These are phyloP conservation scores for Lasioglossum albipes DNA, from an alignment of 1,140 invertebrate genomes.

Conservation along the genomic window DNA sequence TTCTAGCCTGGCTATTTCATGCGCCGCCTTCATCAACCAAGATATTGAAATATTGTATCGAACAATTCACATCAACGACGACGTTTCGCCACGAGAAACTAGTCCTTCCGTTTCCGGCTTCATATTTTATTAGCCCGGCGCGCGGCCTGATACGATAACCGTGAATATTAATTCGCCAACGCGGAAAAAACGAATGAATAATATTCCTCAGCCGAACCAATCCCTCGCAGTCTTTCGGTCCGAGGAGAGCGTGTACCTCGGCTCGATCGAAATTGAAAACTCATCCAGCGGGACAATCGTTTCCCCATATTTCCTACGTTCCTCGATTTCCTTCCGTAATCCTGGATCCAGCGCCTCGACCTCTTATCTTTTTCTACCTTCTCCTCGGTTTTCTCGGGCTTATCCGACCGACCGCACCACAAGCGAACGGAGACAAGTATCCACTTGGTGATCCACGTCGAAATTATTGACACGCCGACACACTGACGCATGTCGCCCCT, in stretches of 20 bases:
- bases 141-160: not conserved
- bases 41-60: not conserved
- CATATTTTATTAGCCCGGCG: too few species aligned
- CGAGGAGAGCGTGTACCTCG: not conserved
- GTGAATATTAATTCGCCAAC: not conserved
- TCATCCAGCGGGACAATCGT: not conserved
- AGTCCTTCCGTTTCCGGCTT: not conserved
- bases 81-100: not conserved
- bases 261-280: slow-evolving; percentile 3
- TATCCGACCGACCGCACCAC: not conserved
- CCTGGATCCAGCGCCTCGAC: not conserved
- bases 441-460: too few species aligned
- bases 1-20: not conserved
- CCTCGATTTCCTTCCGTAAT: slow-evolving; percentile 17
- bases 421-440: not conserved
- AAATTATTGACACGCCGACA: too few species aligned
- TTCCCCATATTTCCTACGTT: slow-evolving; percentile 7
- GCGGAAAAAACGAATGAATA: not conserved
- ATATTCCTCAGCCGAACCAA: not conserved
- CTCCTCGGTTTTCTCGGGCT: not conserved
- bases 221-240: not conserved
- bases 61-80: not conserved
- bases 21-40: not conserved
- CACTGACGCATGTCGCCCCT: too few species aligned
- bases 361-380: not conserved